Conservation (phyloP, 2,888 invertebrate genomes). For the Cephus nigrinus region DNA sequence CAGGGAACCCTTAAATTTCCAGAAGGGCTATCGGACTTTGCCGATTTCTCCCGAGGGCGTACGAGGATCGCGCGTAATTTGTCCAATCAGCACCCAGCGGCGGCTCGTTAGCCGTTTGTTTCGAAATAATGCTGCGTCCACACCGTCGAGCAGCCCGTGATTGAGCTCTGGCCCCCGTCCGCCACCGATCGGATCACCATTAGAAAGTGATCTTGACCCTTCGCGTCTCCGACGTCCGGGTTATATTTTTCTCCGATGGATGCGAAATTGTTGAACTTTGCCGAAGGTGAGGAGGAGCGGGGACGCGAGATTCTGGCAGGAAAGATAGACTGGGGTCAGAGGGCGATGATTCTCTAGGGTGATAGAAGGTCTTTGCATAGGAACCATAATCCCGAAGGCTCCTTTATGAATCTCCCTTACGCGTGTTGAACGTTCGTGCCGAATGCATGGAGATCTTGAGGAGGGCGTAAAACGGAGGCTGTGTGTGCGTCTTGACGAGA, state of each 20-base stretch:
- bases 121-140: constrained; percentile 51
- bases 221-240: background rate
- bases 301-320: background rate
- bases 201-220: background rate
- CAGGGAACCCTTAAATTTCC: background rate
- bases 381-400: constrained; percentile 28
- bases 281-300: background rate
- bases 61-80: constrained; percentile 50
- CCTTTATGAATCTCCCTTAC: constrained; percentile 35
- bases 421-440: constrained; percentile 2
- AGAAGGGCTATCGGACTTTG: background rate
- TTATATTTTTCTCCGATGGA: background rate
- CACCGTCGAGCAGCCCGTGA: constrained; percentile 26
- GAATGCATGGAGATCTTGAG: constrained; percentile 35
- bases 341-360: background rate
- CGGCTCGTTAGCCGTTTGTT: constrained; percentile 60
- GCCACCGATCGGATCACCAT: background rate
- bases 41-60: constrained; percentile 20
- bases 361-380: constrained; percentile 27
- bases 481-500: constrained; percentile 4
- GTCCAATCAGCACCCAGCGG: constrained; percentile 53
- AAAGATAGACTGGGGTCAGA: background rate
- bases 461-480: background rate
- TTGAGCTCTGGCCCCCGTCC: background rate
- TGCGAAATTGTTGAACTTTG: background rate